Base-by-base conservation (phyloP, 30 jellyfish, hydroid and myxozoan species). In the Rhopilema esculentum region DNA sequence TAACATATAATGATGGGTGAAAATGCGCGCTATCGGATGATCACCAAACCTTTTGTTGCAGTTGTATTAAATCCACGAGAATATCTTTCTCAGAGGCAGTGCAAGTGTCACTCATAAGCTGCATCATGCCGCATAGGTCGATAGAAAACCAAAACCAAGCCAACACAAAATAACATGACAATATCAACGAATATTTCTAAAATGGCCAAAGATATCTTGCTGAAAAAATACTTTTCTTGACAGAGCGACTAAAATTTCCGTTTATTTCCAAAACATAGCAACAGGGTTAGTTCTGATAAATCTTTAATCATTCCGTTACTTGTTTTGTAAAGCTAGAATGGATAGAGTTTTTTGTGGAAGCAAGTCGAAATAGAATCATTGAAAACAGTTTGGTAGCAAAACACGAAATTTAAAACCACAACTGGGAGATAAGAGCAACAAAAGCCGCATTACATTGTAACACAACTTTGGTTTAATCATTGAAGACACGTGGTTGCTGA, bases 31-130 rank as follows among this genome's bases (percentile, higher is more conserved):
- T 73, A 85, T 40, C 8, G 0, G 27, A 64, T 24, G 77, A 30
- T 9, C 16, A 12, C 16, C 86, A 50, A 57, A 93, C 98, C 98
- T 88, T 82, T 83, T 89, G 92, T 62, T 93, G 98, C 65, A 87
- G 80, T 69, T 84, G 97, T 63, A 93, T 93, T 33, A 93, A 84
- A 57, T 89, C 97, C 16, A 93, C 67, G 8, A 93, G 83, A 27
- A 93, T 77, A 6, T 93, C 94, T 66, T 91, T 80, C 81, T 93
- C 98, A 64, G 98, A 86, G 23, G 63, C 48, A 8, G 98, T 66
- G 69, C 92, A 83, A 27, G 66, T 17, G 18, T 89, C 98, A 48
- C 7, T 16, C 25, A 79, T 65, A 24, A 24, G 77, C 74, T 72
- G 72, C 89, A 75, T 75, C 89, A 86, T 77, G 77, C 78, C 95